phyloP scores from a whole-genome alignment of 2,888 invertebrate genomes.

The Eumerus sabulonum region DNA sequence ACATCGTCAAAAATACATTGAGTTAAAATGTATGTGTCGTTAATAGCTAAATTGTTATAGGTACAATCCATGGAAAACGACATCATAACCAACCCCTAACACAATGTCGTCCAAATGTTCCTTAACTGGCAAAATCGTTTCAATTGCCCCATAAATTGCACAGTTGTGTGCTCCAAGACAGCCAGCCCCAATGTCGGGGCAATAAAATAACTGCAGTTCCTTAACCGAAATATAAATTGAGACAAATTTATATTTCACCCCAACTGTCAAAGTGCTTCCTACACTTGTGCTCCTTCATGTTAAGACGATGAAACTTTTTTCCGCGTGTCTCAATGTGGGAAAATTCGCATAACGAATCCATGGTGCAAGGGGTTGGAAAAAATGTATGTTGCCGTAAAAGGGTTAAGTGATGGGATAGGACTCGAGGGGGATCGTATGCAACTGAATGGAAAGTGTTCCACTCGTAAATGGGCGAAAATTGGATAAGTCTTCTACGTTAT shows the following conservation, averaged over 20 bases:
- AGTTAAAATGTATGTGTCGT: constrained; percentile 41
- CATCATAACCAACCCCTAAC: constrained; percentile 30
- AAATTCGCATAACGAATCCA: constrained; percentile 27
- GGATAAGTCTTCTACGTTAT: constrained; percentile 52
- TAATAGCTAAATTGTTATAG: constrained; percentile 21
- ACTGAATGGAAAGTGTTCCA: constrained; percentile 49
- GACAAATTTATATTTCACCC: constrained; percentile 68
- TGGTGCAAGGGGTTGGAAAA: constrained; percentile 43
- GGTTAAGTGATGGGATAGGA: constrained; percentile 27
- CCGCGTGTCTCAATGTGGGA: constrained; percentile 47
- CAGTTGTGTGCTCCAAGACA: constrained; percentile 18
- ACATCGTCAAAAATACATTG: neutral
- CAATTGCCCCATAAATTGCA: constrained; percentile 58
- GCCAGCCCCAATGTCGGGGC: constrained; percentile 34
- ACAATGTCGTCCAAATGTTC: constrained; percentile 43
- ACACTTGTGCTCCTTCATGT: neutral
- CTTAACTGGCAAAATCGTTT: constrained; percentile 49
- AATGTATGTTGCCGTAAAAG: constrained; percentile 38
- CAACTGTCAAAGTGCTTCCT: neutral
- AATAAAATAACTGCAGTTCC: constrained; percentile 66
- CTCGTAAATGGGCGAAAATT: constrained; percentile 51
- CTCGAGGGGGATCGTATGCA: constrained; percentile 10
- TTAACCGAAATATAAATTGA: constrained; percentile 65
- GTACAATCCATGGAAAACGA: neutral
- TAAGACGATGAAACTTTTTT: constrained; percentile 10